These are phyloP conservation scores for Caerostris extrusa DNA, from an alignment of 1,140 invertebrate genomes.

Conservation along the genomic window DNA sequence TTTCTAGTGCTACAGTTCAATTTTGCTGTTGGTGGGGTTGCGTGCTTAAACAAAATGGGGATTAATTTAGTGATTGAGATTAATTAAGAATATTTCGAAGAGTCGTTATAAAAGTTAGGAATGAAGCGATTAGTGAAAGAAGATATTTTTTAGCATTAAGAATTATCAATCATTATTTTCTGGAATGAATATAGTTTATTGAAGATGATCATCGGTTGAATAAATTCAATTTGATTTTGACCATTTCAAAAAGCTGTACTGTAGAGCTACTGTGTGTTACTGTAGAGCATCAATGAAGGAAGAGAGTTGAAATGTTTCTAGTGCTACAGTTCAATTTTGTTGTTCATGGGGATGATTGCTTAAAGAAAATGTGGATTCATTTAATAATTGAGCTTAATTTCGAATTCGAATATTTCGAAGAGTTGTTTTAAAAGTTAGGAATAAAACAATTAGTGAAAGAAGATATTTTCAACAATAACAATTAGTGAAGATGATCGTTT, in stretches of 20 bases:
- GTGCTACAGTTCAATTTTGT: neutral
- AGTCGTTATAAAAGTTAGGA: neutral
- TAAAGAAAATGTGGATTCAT: neutral
- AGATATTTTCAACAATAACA: neutral
- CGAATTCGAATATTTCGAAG: too few relatives aligned
- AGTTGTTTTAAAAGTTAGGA: too few relatives aligned
- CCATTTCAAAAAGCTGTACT: too few relatives aligned
- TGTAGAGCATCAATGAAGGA: neutral
- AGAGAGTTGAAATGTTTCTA: neutral
- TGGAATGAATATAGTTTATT: too few relatives aligned
- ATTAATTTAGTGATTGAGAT: neutral
- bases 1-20: neutral
- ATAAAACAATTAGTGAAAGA: too few relatives aligned
- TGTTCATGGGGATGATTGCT: neutral
- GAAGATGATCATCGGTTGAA: too few relatives aligned
- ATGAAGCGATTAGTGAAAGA: neutral
- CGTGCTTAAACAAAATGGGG: neutral
- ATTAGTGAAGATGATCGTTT: too few relatives aligned
- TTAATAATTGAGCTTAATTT: neutral
- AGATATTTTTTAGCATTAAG: neutral
- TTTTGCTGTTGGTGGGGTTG: neutral
- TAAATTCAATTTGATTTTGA: too few relatives aligned
- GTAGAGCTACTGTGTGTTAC: too few relatives aligned
- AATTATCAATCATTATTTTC: too few relatives aligned
- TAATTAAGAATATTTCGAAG: neutral